Conservation (phyloP, 2,113 vertebrate species). For the Siniperca chuatsi region DNA sequence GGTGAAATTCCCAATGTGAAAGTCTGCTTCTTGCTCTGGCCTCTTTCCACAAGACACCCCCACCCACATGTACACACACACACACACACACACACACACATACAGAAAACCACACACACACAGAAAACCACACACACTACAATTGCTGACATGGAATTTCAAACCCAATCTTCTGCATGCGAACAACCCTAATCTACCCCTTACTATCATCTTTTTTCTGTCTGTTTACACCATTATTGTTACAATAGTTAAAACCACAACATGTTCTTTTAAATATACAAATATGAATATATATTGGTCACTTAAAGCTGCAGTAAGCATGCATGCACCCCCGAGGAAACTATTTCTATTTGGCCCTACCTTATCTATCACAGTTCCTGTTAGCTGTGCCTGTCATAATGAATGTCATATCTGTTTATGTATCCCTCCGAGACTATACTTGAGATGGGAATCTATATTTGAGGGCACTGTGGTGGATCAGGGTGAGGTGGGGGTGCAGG, state of each 20-base stretch:
- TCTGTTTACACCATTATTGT: slow-evolving; percentile 2
- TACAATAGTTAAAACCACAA: slow-evolving; percentile 3
- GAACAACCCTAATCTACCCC: background rate
- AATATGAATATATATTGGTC: background rate
- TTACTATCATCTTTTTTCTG: background rate
- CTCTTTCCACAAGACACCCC: slow-evolving; percentile 58
- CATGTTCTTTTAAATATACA: background rate
- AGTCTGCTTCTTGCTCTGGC: slow-evolving; percentile 69
- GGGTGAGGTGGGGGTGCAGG: slow-evolving; percentile 56
- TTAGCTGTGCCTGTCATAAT: slow-evolving; percentile 24
- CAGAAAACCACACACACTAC: slow-evolving; percentile 23
- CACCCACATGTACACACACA: slow-evolving; percentile 1
- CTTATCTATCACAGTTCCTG: slow-evolving; percentile 58
- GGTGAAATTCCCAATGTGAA: slow-evolving; percentile 80
- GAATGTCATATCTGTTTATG: slow-evolving; percentile 52
- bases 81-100: slow-evolving; percentile 34
- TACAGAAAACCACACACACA: slow-evolving; percentile 1
- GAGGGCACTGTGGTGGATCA: slow-evolving; percentile 56
- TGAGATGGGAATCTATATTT: slow-evolving; percentile 70
- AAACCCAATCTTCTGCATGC: slow-evolving; percentile 28
- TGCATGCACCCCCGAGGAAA: background rate
- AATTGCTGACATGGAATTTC: slow-evolving; percentile 49
- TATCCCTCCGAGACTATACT: slow-evolving; percentile 61
- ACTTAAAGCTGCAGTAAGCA: slow-evolving; percentile 8
- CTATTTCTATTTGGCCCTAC: slow-evolving; percentile 29